Evolutionary conservation across 2,888 invertebrate species (phyloP).

Genomic region (Tupiocoris notatus): DNA sequence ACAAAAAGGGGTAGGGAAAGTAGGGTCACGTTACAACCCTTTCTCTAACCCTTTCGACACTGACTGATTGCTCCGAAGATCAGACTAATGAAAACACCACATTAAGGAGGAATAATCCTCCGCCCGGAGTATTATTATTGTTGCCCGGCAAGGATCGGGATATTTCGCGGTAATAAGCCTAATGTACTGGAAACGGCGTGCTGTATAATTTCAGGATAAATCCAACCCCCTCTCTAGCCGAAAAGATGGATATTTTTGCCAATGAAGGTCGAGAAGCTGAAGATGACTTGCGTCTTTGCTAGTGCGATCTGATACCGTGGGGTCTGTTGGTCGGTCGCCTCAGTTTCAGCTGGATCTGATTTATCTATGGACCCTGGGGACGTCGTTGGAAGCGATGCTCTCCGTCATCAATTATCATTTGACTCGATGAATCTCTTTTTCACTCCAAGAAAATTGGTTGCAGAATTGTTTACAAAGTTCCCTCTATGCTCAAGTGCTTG

Average conservation of each 20-base stretch:
- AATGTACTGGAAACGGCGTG: slow-evolving; percentile 25
- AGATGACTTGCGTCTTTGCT: neutral
- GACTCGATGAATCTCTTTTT: neutral
- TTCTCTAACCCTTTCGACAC: slow-evolving; percentile 40
- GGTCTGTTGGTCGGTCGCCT: no score
- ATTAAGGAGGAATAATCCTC: slow-evolving; percentile 31
- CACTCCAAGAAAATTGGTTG: neutral
- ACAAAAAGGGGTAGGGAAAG: neutral
- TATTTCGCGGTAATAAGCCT: slow-evolving; percentile 36
- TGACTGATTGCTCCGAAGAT: slow-evolving; percentile 36
- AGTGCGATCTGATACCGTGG: neutral
- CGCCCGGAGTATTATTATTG: neutral
- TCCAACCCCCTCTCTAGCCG: neutral
- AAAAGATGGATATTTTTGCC: neutral
- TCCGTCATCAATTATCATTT: neutral
- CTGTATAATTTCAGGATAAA: slow-evolving; percentile 14
- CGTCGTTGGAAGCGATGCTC: neutral
- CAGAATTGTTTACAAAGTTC: no score
- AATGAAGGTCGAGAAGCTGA: neutral
- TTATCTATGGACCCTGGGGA: neutral
- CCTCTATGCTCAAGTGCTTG: no score
- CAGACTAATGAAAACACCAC: slow-evolving; percentile 41
- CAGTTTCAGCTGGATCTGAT: neutral
- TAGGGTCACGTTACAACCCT: slow-evolving; percentile 32
- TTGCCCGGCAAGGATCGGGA: slow-evolving; percentile 2